These are phyloP conservation scores for Dascyllus trimaculatus DNA, from an alignment of 2,113 vertebrate genomes.

Conservation along the genomic window DNA sequence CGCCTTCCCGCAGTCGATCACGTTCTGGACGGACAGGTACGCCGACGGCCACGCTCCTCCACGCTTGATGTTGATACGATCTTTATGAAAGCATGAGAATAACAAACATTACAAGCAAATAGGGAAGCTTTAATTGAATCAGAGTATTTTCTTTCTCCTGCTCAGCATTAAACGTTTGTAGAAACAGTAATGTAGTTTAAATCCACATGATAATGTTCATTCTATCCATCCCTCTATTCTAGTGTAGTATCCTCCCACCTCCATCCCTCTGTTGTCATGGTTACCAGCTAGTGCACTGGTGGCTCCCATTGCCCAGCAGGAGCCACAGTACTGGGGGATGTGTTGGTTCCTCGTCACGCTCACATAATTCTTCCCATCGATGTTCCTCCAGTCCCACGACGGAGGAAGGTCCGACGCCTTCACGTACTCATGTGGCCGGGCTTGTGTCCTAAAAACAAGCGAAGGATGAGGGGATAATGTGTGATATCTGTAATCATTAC, in stretches of 20 bases:
- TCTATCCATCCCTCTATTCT: neutral
- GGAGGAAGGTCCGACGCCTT: constrained; percentile 80
- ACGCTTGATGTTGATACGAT: constrained; percentile 96
- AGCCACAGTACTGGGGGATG: constrained; percentile 98
- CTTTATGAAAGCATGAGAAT: constrained; percentile 68
- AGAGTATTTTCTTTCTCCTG: neutral
- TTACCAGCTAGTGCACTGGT: constrained; percentile 95
- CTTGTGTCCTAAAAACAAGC: constrained; percentile 44
- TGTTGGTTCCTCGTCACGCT: constrained; percentile 96
- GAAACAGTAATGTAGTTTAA: neutral
- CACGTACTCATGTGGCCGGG: constrained; percentile 87
- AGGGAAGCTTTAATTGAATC: neutral
- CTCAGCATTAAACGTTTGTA: neutral
- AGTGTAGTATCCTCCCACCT: neutral
- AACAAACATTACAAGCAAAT: neutral
- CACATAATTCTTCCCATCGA: constrained; percentile 90
- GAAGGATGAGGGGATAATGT: neutral
- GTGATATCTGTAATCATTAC: neutral
- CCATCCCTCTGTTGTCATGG: constrained; percentile 2
- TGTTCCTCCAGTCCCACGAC: constrained; percentile 94
- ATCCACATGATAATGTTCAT: constrained; percentile 1
- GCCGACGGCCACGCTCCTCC: constrained; percentile 92
- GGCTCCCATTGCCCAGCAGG: constrained; percentile 97
- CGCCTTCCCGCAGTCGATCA: constrained; percentile 90
- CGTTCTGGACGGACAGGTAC: constrained; percentile 95